phyloP scores from a whole-genome alignment of 2,797 vertebrate genomes.

The Poeciliopsis turneri region DNA sequence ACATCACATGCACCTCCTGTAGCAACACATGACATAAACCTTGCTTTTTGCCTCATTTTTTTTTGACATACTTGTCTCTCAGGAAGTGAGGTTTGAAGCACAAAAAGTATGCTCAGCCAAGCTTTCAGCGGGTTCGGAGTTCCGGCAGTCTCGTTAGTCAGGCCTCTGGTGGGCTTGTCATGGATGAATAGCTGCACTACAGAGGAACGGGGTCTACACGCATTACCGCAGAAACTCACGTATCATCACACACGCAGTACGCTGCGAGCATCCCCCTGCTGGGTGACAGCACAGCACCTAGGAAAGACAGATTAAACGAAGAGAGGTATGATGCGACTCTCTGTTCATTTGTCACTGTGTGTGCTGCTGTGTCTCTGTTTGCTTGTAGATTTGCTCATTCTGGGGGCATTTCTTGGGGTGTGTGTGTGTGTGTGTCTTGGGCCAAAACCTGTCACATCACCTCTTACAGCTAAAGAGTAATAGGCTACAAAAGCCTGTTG shows the following conservation, averaged over 20 bases:
- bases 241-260: conserved; percentile 9
- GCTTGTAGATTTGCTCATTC: background rate
- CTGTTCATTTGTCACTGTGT: conserved; percentile 34
- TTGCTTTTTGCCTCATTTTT: background rate
- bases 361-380: background rate
- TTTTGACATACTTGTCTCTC: background rate
- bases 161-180: conserved; percentile 54
- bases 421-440: conserved; percentile 27
- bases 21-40: conserved; percentile 4
- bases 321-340: conserved; percentile 29
- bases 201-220: conserved; percentile 42
- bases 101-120: conserved; percentile 30
- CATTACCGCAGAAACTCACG: conserved; percentile 30
- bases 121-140: conserved; percentile 28
- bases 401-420: conserved; percentile 20
- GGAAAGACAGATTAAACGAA: conserved; percentile 56
- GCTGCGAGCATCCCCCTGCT: conserved; percentile 41
- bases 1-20: background rate
- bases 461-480: conserved; percentile 55
- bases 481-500: conserved; percentile 57
- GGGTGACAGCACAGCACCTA: conserved; percentile 43
- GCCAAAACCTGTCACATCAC: conserved; percentile 51
- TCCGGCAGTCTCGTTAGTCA: conserved; percentile 40
- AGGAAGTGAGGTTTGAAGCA: conserved; percentile 40
- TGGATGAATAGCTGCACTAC: conserved; percentile 52